Conservation (phyloP, 2,113 vertebrate genomes). For the Rhagologus leucostigma region DNA sequence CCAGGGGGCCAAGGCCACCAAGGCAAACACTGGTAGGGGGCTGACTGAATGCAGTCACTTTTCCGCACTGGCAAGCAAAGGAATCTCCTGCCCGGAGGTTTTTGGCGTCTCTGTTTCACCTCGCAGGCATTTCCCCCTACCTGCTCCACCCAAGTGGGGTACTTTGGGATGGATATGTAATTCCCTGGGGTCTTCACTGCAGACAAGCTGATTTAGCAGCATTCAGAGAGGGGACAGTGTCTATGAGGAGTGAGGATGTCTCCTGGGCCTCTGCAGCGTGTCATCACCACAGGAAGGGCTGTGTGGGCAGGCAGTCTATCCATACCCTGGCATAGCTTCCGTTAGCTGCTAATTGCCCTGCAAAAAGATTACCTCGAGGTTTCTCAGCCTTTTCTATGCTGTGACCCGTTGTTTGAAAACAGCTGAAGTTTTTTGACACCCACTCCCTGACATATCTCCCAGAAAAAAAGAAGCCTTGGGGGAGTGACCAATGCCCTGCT, state of each 20-base stretch:
- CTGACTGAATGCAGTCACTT: background rate
- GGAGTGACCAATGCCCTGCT: background rate
- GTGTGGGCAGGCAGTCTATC: background rate
- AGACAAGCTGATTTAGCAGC: background rate
- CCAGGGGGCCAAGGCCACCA: background rate
- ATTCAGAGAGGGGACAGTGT: background rate
- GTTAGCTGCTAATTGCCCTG: background rate
- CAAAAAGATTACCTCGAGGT: background rate
- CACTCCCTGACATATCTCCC: background rate
- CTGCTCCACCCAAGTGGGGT: background rate
- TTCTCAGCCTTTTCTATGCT: background rate
- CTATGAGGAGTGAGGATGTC: rapidly evolving
- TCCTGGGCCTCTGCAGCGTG: background rate
- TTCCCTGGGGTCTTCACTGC: background rate
- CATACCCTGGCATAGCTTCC: background rate
- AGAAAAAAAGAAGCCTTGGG: background rate
- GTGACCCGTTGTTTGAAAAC: background rate
- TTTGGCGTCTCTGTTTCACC: background rate
- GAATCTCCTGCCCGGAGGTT: background rate
- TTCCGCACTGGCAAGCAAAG: background rate
- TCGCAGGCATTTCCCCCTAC: background rate
- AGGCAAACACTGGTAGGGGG: background rate
- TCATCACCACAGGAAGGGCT: background rate
- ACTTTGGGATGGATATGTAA: background rate
- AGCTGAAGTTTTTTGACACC: background rate